A percentile compares a stretch with the other conserved stretches of the same genome.
Conservation (phyloP, 2,797 vertebrate genomes). For the Oryzias sinensis region DNA sequence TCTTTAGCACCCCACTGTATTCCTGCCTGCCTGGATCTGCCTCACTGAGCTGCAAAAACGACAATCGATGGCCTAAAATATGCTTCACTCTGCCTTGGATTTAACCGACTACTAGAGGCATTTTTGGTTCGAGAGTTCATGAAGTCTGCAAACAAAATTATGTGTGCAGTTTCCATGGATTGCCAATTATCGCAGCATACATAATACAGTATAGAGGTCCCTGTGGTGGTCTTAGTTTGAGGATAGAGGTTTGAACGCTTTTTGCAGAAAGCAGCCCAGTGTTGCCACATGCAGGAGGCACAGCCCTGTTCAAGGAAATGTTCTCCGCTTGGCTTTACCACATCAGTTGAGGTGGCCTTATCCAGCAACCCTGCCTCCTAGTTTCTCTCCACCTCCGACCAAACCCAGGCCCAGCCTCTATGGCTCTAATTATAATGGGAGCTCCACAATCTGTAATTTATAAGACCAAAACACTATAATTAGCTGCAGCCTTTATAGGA, state of each 20-base stretch:
- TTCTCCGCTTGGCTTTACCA: conserved; percentile 61
- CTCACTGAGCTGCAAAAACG: conserved; percentile 39
- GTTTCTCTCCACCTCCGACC: conserved; percentile 57
- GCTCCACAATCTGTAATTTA: conserved; percentile 83
- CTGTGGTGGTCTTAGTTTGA: conserved; percentile 32
- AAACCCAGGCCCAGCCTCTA: conserved; percentile 55
- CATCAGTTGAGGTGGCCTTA: conserved; percentile 66
- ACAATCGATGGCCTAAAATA: conserved; percentile 56
- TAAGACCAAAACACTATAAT: conserved; percentile 82
- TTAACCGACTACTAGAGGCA: conserved; percentile 1
- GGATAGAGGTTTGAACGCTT: conserved; percentile 25
- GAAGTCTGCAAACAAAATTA: background rate
- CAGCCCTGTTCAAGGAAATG: conserved; percentile 37
- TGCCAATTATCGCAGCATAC: conserved; percentile 2
- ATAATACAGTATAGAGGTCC: background rate
- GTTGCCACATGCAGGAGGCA: conserved; percentile 55
- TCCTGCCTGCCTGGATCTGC: conserved; percentile 45
- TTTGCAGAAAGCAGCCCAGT: conserved; percentile 33
- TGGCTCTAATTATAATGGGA: conserved; percentile 80
- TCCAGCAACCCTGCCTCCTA: conserved; percentile 48
- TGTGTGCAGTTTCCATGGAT: background rate
- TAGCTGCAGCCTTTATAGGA: conserved; percentile 80
- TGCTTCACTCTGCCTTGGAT: conserved; percentile 26
- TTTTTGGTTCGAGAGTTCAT: conserved; percentile 18
- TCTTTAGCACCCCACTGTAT: conserved; percentile 73